phyloP scores from a whole-genome alignment of 2,888 invertebrate genomes.

The Pilophorus perplexus region DNA sequence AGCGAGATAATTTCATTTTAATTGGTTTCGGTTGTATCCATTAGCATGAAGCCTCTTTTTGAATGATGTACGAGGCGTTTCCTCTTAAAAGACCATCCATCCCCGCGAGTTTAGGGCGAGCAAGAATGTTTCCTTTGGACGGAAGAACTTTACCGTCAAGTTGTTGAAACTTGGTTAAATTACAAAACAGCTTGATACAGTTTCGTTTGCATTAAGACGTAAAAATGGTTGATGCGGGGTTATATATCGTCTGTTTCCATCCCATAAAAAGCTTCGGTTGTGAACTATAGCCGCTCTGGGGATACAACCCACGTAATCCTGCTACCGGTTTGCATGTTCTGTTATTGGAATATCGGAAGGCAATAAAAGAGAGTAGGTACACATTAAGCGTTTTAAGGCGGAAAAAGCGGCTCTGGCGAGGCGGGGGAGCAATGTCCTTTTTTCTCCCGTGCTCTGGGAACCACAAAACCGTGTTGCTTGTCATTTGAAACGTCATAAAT shows the following conservation, averaged over 20 bases:
- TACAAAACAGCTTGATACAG: neutral
- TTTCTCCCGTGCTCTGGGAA: conserved; percentile 8
- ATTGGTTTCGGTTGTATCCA: conserved; percentile 29
- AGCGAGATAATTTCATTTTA: conserved; percentile 34
- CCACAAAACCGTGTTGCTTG: conserved; percentile 28
- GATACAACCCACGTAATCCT: no score
- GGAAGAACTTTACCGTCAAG: no score
- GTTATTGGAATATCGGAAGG: neutral
- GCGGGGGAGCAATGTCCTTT: neutral
- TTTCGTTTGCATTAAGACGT: no score
- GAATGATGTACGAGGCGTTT: conserved; percentile 32
- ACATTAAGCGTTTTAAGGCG: conserved; percentile 3
- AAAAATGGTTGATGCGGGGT: no score
- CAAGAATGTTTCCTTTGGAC: no score
- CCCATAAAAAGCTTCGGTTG: no score
- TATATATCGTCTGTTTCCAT: no score
- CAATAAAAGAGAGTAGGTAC: neutral
- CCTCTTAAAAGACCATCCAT: conserved; percentile 4
- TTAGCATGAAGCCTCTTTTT: conserved; percentile 30
- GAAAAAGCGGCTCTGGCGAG: neutral
- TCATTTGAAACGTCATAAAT: conserved; percentile 32
- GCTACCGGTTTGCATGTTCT: no score
- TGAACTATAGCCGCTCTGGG: no score
- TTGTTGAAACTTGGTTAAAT: no score
- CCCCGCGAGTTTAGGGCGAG: no score